phyloP scores from a whole-genome alignment of 2,888 invertebrate species.

The Drosophila diplacantha region DNA sequence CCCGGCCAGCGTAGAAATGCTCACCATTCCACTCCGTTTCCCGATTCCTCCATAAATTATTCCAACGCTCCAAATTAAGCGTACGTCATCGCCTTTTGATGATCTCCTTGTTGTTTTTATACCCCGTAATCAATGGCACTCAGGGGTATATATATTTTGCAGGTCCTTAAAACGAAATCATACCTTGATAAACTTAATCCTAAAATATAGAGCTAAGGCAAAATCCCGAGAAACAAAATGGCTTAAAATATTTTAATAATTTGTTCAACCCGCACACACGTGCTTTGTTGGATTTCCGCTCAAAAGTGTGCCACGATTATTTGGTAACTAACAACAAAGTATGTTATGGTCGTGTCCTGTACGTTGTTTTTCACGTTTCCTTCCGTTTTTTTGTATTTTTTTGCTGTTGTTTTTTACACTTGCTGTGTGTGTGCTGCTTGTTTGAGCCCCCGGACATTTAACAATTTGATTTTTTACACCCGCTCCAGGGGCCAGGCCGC shows the following conservation, averaged over 20 bases:
- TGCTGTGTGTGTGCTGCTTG: conserved; percentile 6
- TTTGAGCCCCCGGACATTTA: conserved; percentile 45
- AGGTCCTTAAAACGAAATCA: no score
- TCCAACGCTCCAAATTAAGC: conserved; percentile 71
- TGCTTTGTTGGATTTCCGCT: no score
- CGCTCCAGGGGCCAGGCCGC: neutral
- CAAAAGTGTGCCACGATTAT: neutral
- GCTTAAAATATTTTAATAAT: no score
- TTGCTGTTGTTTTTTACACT: neutral
- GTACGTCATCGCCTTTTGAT: conserved; percentile 74
- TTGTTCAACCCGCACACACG: neutral
- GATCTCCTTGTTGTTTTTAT: conserved; percentile 22
- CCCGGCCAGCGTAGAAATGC: conserved; percentile 41
- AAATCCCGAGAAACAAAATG: neutral
- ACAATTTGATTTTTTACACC: conserved; percentile 58
- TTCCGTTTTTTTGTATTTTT: neutral
- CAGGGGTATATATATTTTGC: neutral
- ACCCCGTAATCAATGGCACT: neutral
- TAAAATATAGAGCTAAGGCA: neutral
- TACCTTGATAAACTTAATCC: neutral
- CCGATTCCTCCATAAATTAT: conserved; percentile 63
- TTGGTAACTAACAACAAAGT: neutral
- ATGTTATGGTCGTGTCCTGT: conserved; percentile 1
- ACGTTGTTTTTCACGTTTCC: conserved; percentile 18
- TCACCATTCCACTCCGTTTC: conserved; percentile 10